These are phyloP conservation scores for Acrocyrtus sp. DNA, from an alignment of 2,888 invertebrate species.

Conservation along the genomic window DNA sequence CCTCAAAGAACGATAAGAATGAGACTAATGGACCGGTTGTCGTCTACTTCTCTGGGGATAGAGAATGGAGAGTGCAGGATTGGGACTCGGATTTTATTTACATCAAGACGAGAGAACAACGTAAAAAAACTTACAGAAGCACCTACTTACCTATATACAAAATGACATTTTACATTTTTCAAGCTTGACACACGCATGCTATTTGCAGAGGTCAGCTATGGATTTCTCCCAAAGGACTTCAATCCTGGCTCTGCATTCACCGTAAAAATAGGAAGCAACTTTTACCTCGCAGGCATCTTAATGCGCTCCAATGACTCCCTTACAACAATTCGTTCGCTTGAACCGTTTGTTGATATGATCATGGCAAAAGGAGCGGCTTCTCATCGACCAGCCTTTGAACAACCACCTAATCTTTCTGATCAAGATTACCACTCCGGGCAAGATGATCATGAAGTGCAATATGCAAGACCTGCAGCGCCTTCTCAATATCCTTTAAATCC, in stretches of 20 bases:
- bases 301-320: background rate
- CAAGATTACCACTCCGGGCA: too few species aligned
- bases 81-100: slow-evolving; percentile 28
- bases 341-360: slow-evolving; percentile 20
- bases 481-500: too few species aligned
- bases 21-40: slow-evolving; percentile 13
- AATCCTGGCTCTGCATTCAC: slow-evolving; percentile 34
- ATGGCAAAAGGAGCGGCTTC: background rate
- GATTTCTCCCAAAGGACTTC: slow-evolving; percentile 32
- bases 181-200: too few species aligned
- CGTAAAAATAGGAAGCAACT: slow-evolving; percentile 11
- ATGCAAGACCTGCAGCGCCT: too few species aligned
- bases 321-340: slow-evolving; percentile 26
- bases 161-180: too few species aligned
- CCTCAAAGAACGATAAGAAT: slow-evolving; percentile 29
- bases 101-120: slow-evolving; percentile 3
- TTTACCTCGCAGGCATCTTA: slow-evolving; percentile 32
- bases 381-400: background rate
- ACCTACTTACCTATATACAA: too few species aligned
- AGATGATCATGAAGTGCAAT: too few species aligned
- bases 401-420: too few species aligned
- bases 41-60: slow-evolving; percentile 24
- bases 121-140: slow-evolving; percentile 1
- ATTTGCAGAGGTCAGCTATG: slow-evolving; percentile 26
- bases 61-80: slow-evolving; percentile 16